These are phyloP conservation scores for Caenorhabditis brenneri DNA, from an alignment of 1,140 invertebrate genomes.

Conservation along the genomic window DNA sequence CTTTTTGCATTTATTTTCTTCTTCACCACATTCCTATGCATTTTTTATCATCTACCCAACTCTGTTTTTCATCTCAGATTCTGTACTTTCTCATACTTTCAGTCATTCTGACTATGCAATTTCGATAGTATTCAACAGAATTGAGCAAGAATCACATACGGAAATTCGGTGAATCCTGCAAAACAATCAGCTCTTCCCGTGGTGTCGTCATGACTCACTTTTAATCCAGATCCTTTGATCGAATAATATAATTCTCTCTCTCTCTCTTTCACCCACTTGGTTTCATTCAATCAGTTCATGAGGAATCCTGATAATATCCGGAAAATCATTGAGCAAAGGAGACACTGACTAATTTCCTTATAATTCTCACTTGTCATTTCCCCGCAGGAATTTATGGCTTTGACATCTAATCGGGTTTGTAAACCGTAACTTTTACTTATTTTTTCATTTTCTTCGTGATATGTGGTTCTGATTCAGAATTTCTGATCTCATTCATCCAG, in stretches of 20 bases:
- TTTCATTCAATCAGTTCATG: neutral
- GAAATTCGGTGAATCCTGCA: neutral
- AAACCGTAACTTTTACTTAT: too few species aligned
- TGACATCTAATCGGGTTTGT: too few species aligned
- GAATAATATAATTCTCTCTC: neutral
- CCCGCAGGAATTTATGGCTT: too few species aligned
- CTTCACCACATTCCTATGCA: neutral
- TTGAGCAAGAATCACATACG: neutral
- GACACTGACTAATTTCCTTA: too few species aligned
- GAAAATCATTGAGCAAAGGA: neutral
- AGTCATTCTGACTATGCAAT: too few species aligned
- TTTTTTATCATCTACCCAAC: neutral
- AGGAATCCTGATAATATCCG: conserved; percentile 25
- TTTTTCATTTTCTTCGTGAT: neutral
- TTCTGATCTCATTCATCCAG: neutral
- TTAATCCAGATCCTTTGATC: neutral
- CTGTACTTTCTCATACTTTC: neutral
- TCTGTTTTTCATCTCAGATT: neutral
- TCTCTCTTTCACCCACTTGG: neutral
- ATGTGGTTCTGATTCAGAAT: neutral
- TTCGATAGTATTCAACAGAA: neutral
- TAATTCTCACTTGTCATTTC: too few species aligned
- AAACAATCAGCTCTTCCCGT: neutral
- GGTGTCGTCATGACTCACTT: conserved; percentile 1
- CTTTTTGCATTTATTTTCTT: neutral